These are phyloP conservation scores for Theristicus caerulescens DNA, from an alignment of 2,113 vertebrate genomes.

Conservation along the genomic window DNA sequence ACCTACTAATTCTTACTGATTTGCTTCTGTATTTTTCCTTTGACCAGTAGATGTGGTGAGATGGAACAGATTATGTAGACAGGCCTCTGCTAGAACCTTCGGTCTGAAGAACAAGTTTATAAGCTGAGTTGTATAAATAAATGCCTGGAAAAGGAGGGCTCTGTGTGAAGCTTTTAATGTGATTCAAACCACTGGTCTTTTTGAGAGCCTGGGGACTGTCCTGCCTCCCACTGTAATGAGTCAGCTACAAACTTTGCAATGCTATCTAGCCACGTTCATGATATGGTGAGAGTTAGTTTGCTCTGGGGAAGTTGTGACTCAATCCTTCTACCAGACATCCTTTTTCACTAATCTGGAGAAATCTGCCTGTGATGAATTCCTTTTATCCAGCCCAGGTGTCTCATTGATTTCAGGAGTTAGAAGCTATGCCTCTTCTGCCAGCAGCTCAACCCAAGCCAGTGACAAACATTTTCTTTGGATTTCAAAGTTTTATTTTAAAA, in stretches of 20 bases:
- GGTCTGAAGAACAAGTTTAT: neutral
- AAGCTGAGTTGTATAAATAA: neutral
- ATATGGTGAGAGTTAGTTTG: neutral
- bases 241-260: neutral
- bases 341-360: neutral
- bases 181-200: neutral
- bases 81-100: neutral
- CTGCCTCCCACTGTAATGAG: neutral
- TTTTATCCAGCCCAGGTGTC: conserved; percentile 28
- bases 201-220: neutral
- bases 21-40: neutral
- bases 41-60: neutral
- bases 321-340: neutral
- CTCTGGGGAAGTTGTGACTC: neutral
- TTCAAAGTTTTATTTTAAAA: conserved; percentile 36
- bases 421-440: neutral
- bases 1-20: neutral
- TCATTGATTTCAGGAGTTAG: conserved; percentile 14
- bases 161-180: neutral
- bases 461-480: conserved; percentile 55
- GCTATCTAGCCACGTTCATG: neutral
- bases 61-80: neutral
- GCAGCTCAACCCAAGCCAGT: neutral
- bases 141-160: neutral
- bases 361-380: neutral